Conservation (phyloP, 1,140 invertebrate genomes). For the Spodoptera frugiperda region DNA sequence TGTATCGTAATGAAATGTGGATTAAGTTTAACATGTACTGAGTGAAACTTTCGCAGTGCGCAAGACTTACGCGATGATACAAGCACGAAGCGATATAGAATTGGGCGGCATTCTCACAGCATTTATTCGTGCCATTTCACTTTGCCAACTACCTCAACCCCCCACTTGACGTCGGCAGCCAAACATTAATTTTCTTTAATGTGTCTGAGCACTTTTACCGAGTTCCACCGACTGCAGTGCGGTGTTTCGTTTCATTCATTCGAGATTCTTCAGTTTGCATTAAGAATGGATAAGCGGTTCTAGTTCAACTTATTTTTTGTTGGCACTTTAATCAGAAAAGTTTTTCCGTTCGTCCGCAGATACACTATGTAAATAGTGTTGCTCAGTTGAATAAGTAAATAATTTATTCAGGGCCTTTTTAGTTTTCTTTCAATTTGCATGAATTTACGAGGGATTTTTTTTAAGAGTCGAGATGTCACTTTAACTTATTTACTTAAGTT, state of each 20-base stretch:
- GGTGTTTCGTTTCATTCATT: conserved; percentile 82
- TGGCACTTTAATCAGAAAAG: conserved; percentile 79
- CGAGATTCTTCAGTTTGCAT: conserved; percentile 76
- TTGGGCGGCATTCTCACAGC: conserved; percentile 70
- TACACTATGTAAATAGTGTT: conserved; percentile 49
- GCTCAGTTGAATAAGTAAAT: conserved; percentile 43
- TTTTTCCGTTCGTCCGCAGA: conserved; percentile 60
- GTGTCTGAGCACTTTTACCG: conserved; percentile 83
- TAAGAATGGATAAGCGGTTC: conserved; percentile 79
- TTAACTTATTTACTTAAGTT: neutral
- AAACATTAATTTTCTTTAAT: conserved; percentile 86
- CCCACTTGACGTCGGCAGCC: conserved; percentile 80
- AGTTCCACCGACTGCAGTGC: conserved; percentile 79
- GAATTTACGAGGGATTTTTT: conserved; percentile 9
- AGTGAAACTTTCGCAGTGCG: conserved; percentile 63
- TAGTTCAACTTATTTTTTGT: conserved; percentile 73
- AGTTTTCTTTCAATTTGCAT: conserved; percentile 40
- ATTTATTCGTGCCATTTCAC: conserved; percentile 81
- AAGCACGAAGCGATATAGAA: conserved; percentile 76
- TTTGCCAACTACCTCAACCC: conserved; percentile 80
- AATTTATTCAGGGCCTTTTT: conserved; percentile 40
- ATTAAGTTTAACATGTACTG: conserved; percentile 60
- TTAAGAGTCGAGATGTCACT: neutral
- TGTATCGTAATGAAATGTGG: conserved; percentile 65
- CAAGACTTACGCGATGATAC: conserved; percentile 71